A percentile compares a stretch with the other conserved stretches of the same genome.
These are phyloP conservation scores for Drosophila pseudotakahashii DNA, from an alignment of 2,888 invertebrate genomes.

Conservation along the genomic window DNA sequence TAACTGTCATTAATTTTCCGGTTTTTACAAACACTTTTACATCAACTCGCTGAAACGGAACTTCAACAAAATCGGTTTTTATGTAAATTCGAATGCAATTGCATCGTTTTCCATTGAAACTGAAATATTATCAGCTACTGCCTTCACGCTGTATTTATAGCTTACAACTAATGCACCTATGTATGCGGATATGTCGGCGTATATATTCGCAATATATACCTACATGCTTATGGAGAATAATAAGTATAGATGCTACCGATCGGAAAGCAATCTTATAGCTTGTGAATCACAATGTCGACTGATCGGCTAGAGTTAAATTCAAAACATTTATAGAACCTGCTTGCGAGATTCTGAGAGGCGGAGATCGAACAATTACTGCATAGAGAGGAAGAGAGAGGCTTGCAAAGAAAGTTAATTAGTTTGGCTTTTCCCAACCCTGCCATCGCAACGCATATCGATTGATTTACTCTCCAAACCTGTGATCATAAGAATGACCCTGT, in stretches of 20 bases:
- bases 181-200: background rate
- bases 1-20: background rate
- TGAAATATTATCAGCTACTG: background rate
- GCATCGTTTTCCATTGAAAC: conserved; percentile 1
- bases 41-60: background rate
- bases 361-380: background rate
- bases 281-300: conserved; percentile 45
- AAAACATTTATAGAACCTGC: conserved; percentile 62
- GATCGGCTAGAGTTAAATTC: conserved; percentile 33
- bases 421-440: background rate
- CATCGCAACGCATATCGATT: too few species aligned
- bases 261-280: conserved; percentile 1
- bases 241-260: background rate
- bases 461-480: too few species aligned
- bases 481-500: too few species aligned
- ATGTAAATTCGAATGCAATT: background rate
- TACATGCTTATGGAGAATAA: background rate
- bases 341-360: conserved; percentile 27
- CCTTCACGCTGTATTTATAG: background rate
- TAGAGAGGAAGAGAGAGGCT: background rate
- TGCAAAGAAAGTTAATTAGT: background rate
- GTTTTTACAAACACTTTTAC: background rate
- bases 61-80: background rate
- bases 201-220: conserved; percentile 7
- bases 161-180: conserved; percentile 3